Evolutionary conservation across 2,888 invertebrate genomes (phyloP).

Genomic region (Hydraecia micacea): DNA sequence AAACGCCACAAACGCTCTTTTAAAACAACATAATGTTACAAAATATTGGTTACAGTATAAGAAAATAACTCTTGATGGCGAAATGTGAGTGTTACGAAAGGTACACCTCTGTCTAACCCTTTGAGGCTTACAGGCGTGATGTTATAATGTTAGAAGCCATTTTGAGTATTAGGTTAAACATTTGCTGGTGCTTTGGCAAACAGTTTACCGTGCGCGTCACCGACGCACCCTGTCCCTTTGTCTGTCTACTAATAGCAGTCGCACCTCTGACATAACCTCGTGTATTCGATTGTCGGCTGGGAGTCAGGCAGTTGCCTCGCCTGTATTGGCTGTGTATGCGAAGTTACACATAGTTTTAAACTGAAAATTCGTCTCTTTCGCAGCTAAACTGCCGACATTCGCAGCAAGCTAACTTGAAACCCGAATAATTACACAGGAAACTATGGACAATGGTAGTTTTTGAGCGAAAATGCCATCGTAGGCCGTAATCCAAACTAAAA

Average conservation of each 20-base stretch:
- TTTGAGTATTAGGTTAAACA: slow-evolving; percentile 15
- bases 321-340: not conserved
- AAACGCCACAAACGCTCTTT: too few species aligned
- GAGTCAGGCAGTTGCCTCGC: slow-evolving; percentile 1
- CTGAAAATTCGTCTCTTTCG: not conserved
- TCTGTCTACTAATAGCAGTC: slow-evolving; percentile 46
- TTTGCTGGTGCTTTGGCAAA: slow-evolving; percentile 4
- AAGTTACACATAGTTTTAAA: not conserved
- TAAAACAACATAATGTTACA: too few species aligned
- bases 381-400: not conserved
- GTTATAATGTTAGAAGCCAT: not conserved
- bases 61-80: too few species aligned
- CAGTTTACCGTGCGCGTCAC: slow-evolving; percentile 37
- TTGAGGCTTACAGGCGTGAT: not conserved
- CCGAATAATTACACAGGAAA: not conserved
- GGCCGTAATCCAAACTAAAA: not conserved
- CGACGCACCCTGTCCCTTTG: slow-evolving; percentile 44
- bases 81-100: too few species aligned
- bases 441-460: not conserved
- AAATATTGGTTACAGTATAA: too few species aligned
- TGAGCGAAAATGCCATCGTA: not conserved
- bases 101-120: not conserved
- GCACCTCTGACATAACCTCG: slow-evolving; percentile 42
- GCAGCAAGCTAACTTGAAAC: not conserved
- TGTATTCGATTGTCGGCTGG: slow-evolving; percentile 20